A percentile compares a stretch with the other conserved stretches of the same genome.
Conservation (phyloP, 2,797 vertebrate species). For the Furcifer pardalis region DNA sequence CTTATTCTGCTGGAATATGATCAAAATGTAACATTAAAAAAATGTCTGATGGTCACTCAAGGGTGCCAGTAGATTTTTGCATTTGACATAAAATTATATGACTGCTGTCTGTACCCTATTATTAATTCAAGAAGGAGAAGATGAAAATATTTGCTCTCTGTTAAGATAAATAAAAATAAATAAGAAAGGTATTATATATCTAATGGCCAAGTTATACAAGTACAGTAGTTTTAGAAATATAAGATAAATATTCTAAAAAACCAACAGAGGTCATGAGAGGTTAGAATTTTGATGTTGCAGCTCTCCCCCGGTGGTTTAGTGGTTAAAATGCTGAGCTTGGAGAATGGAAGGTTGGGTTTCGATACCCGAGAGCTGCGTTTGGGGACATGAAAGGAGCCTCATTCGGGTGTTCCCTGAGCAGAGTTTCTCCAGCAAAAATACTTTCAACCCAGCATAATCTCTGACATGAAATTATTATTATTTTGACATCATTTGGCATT, state of each 20-base stretch:
- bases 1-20: not conserved
- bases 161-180: not conserved
- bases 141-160: not conserved
- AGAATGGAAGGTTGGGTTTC: no score
- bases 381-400: no score
- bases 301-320: no score
- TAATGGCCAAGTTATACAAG: not conserved
- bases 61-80: not conserved
- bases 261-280: not conserved
- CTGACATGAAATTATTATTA: no score
- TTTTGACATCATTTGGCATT: not conserved
- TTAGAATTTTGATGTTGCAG: not conserved
- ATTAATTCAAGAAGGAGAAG: not conserved
- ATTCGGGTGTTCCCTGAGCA: no score
- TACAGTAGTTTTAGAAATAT: not conserved
- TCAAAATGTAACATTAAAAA: not conserved
- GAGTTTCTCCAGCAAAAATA: no score
- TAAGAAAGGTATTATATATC: not conserved
- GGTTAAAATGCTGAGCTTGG: no score
- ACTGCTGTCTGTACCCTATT: not conserved
- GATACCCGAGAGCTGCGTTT: no score
- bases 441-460: no score
- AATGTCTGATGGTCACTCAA: not conserved
- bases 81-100: not conserved
- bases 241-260: not conserved